Base-by-base conservation (phyloP, 1,140 invertebrate genomes). In the Acarapis woodi region DNA sequence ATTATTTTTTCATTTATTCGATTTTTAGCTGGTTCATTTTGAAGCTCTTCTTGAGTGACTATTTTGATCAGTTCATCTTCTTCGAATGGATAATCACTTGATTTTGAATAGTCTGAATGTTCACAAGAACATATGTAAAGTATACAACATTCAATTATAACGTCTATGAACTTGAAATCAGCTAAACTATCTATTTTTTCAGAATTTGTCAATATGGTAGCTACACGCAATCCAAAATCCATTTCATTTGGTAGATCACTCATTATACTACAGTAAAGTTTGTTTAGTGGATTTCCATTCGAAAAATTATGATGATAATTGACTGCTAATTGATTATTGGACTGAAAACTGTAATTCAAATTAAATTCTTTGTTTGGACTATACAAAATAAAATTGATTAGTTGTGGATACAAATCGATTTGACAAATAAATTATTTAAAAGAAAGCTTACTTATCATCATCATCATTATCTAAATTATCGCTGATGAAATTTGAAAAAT, bases 241-340 rank as follows among this genome's bases (percentile, higher is more conserved):
- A 96, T 80, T 59, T 97, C 90, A 55, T 99, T 97, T 12, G 88
- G 87, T 46, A 99, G 60, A 1, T 87, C 87, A 24, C 78, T 85
- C 15, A 87, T 54, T 5, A 99, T 59, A 0, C 87, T 87, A 21
- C 88, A 61, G 16, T 77, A 67, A 10, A 99, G 59, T 46, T 75
- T 71, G 15, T 37, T 37, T 14, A 30, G 16, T 15, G 36, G 36
- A 31, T 37, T 30, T 8, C 5, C 18, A 19, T 16, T 9, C 8
- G 25, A 9, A 9, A 14, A 28, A n/a, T n/a, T n/a, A n/a, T n/a
- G n/a, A n/a, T n/a, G n/a, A n/a, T n/a, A n/a, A n/a, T 14, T 28
- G 25, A 9, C 14, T 9, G 14, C 25, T 28, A 9, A 14, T 14
- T 28, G 25, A 28, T 28, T n/a, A n/a, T n/a, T n/a, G n/a, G n/a